These are phyloP conservation scores for Heliocidaris tuberculata DNA, from an alignment of 35 echinoderm and acorn worm genomes.

Conservation along the genomic window DNA sequence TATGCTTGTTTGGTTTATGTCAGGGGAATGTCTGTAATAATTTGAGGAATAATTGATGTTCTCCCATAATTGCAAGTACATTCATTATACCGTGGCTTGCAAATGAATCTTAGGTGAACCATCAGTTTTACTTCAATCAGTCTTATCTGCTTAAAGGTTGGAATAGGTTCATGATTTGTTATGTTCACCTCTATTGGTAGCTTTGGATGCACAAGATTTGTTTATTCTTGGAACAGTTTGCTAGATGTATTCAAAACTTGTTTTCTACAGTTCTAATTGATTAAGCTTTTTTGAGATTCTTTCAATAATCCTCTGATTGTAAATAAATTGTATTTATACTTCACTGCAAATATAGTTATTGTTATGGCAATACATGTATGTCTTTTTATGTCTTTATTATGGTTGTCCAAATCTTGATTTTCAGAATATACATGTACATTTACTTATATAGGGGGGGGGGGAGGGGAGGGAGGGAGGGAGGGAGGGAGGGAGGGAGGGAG, in stretches of 20 bases:
- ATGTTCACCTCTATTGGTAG: background rate
- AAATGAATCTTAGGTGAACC: no score
- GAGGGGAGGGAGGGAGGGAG: no score
- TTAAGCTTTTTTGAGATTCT: background rate
- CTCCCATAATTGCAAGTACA: no score
- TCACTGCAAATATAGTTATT: slow-evolving; percentile 46
- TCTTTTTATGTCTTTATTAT: no score
- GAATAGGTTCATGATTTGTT: background rate
- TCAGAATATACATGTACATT: background rate
- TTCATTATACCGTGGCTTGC: no score
- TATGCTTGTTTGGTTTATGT: no score
- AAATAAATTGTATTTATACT: slow-evolving; percentile 47
- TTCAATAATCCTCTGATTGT: background rate
- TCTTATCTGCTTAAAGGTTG: background rate
- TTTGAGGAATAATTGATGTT: no score
- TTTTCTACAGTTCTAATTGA: background rate
- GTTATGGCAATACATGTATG: no score
- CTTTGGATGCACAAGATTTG: background rate
- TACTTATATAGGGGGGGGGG: no score
- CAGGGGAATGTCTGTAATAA: no score
- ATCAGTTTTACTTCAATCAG: no score
- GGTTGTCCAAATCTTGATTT: background rate
- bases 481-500: no score
- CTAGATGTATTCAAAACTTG: background rate
- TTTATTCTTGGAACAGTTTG: slow-evolving; percentile 1